A percentile compares a stretch with the other conserved stretches of the same genome.
Conservation (phyloP, 2,797 vertebrate species). For the Melanotaenia maccullochi region DNA sequence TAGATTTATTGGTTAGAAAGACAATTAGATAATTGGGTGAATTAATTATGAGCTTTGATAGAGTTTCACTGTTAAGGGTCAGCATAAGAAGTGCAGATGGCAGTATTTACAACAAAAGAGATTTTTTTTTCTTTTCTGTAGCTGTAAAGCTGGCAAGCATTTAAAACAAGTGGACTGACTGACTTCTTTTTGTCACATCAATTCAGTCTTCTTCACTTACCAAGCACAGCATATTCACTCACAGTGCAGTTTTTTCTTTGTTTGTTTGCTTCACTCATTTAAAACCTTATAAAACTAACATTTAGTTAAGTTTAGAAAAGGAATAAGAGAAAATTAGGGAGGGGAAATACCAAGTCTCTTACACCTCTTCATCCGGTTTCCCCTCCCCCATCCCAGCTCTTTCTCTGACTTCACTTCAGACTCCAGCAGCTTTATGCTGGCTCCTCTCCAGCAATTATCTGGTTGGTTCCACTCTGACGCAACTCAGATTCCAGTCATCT, state of each 20-base stretch:
- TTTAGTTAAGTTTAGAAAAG: conserved; percentile 43
- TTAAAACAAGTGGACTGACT: conserved; percentile 58
- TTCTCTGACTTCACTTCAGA: conserved; percentile 62
- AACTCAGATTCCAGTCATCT: conserved; percentile 71
- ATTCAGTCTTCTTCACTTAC: conserved; percentile 57
- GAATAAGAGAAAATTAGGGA: conserved; percentile 27
- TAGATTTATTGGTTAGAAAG: conserved; percentile 6
- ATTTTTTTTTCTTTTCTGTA: conserved; percentile 24
- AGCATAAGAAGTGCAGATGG: conserved; percentile 24
- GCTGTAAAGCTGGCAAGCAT: conserved; percentile 42
- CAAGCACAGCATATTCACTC: conserved; percentile 62
- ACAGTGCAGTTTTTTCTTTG: conserved; percentile 48
- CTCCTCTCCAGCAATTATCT: conserved; percentile 75
- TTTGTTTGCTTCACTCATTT: conserved; percentile 39
- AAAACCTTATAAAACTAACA: conserved; percentile 43
- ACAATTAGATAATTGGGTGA: conserved; percentile 11
- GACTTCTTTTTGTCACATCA: conserved; percentile 60
- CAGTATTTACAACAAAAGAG: conserved; percentile 37
- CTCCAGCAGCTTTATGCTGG: conserved; percentile 64
- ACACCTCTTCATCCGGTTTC: conserved; percentile 43
- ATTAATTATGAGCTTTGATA: conserved; percentile 26
- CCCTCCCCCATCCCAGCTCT: conserved; percentile 56
- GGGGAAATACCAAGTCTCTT: conserved; percentile 31
- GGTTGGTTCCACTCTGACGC: conserved; percentile 78
- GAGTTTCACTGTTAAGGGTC: conserved; percentile 19